Base-by-base conservation (phyloP, 2,797 vertebrate species). In the Gadopsis marmoratus region DNA sequence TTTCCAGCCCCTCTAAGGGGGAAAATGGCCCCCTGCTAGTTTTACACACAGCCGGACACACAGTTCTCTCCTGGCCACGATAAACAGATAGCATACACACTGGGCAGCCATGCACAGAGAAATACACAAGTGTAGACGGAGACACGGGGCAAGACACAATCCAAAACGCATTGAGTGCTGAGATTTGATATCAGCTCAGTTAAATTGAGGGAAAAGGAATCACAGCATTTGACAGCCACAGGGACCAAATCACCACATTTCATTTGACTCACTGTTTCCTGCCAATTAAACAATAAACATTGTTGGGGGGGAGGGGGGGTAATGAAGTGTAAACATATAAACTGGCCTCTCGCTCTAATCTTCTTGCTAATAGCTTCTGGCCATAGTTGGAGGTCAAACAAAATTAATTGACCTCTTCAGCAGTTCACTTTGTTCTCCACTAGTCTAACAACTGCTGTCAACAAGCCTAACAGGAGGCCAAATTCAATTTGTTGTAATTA, bases 121-220 rank as follows among this genome's bases (percentile, higher is more conserved):
- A 81, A 82, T 50, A 85, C 79, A 88, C 71, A n/a, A 62, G 63
- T 11, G 33, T 53, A 72, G 50, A 83, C 72, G 68, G 85, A 61
- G 59, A 66, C 71, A 61, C 65, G 61, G 74, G 68, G 72, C 58
- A 73, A 73, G 70, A 76, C 70, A 76, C 26, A 79, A 71, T 43
- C 64, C 71, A 79, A 51, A 67, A 66, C 37, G 70, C n/a, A 50
- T 9, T 8, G 50, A 78, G 51, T 33, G 60, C 41, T 43, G 60
- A 69, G 74, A 55, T 82, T 83, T 78, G 74, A 85, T 79, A 85
- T 84, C 56, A 79, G 84, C 48, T 72, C 53, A 37, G 59, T 81
- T 85, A 84, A 86, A 92, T 81, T 77, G 74, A 80, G 81, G 56
- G 69, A 86, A 83, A 88, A 75, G 4, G 74, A 89, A 85, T 69